Percentiles rank a stretch among this genome's conserved stretches.
Evolutionary conservation across 2,113 vertebrate species (phyloP).

Genomic region (Marmota monax): DNA sequence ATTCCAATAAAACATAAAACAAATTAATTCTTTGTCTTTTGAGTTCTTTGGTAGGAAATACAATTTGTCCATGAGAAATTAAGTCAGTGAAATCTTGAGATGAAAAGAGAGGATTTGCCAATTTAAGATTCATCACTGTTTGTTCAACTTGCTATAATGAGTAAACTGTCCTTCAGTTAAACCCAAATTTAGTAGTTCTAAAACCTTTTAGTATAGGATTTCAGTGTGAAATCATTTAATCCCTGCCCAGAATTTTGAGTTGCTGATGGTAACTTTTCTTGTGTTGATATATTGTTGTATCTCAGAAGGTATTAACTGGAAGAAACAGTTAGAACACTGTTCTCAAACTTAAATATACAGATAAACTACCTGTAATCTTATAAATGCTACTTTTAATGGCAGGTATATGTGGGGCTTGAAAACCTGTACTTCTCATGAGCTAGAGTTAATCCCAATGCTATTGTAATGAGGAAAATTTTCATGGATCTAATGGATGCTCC

Average conservation of each 20-base stretch:
- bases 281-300: constrained; percentile 90
- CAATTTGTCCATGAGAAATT: neutral
- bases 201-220: constrained; percentile 83
- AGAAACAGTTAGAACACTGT: neutral
- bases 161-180: neutral
- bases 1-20: neutral
- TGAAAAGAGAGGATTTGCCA: neutral
- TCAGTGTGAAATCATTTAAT: constrained; percentile 82
- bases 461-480: too few relatives aligned
- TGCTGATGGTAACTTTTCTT: constrained; percentile 89
- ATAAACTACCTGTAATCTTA: neutral
- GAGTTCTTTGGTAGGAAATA: neutral
- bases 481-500: neutral
- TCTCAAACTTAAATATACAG: neutral
- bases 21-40: neutral
- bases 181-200: neutral
- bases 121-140: neutral
- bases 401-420: neutral
- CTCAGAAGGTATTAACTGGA: constrained; percentile 82
- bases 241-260: constrained; percentile 78
- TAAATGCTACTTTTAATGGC: neutral
- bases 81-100: neutral
- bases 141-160: neutral
- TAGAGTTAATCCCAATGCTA: neutral
- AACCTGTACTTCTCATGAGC: neutral